Conservation (phyloP, 2,113 vertebrate species). For the Acrocephalus arundinaceus region DNA sequence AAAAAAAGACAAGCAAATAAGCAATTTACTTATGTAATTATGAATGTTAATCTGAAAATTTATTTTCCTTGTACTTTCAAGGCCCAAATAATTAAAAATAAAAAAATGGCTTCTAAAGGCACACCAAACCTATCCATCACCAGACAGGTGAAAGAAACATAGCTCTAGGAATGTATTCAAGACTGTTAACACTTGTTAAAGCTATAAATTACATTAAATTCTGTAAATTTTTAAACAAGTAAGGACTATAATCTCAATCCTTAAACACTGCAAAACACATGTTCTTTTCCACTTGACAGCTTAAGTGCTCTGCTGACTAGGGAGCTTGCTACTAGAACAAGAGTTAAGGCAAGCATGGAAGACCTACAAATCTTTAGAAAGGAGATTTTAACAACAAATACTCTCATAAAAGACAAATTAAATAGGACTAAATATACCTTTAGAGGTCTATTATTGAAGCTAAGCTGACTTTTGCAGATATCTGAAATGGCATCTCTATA, state of each 20-base stretch:
- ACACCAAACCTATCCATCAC: background rate
- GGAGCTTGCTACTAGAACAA: background rate
- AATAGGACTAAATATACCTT: background rate
- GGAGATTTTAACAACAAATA: background rate
- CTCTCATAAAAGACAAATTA: background rate
- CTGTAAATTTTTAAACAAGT: slow-evolving; percentile 46
- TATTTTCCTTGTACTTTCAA: background rate
- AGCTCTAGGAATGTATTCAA: background rate
- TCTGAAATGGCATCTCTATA: background rate
- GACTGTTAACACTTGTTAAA: slow-evolving; percentile 5
- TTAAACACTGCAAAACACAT: slow-evolving; percentile 40
- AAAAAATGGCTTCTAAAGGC: background rate
- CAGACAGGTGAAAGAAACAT: background rate
- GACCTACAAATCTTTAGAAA: background rate
- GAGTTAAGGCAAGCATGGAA: background rate
- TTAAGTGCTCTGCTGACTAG: slow-evolving; percentile 3
- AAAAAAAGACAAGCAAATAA: background rate
- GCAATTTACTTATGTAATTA: background rate
- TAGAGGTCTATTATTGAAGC: background rate
- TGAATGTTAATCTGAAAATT: background rate
- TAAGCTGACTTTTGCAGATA: background rate
- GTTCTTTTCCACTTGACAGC: slow-evolving; percentile 50
- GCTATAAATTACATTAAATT: slow-evolving; percentile 31
- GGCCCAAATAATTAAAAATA: background rate
- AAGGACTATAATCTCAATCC: slow-evolving; percentile 16